Evolutionary conservation across 2,113 vertebrate species (phyloP).

Genomic region (Pelecanoides urinatrix): DNA sequence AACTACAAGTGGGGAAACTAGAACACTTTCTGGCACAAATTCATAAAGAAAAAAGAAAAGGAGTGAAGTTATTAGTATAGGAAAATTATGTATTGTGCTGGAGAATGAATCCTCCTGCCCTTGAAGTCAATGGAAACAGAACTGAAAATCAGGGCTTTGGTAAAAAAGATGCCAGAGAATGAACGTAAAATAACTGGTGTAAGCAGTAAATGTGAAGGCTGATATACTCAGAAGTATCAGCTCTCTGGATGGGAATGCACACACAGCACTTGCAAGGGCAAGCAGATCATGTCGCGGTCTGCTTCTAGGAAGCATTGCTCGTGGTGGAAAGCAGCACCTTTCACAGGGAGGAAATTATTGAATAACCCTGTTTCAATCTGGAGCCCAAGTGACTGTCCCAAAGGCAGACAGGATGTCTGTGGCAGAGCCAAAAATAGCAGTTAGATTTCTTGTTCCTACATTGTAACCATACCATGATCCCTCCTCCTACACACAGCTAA

Average conservation of each 20-base stretch:
- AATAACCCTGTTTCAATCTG: not conserved
- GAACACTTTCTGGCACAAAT: not conserved
- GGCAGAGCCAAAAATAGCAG: constrained; percentile 21
- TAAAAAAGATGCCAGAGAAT: not conserved
- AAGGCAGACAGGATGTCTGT: constrained; percentile 14
- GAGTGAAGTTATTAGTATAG: not conserved
- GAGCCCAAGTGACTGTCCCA: not conserved
- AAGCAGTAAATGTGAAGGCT: not conserved
- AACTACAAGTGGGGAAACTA: not conserved
- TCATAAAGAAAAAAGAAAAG: not conserved
- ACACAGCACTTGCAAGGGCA: not conserved
- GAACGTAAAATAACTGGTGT: not conserved
- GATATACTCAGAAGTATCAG: not conserved
- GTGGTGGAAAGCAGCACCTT: not conserved
- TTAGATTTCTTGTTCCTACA: not conserved
- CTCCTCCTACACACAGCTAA: not conserved
- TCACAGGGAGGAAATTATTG: not conserved
- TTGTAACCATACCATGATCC: not conserved
- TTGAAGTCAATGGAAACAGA: constrained; percentile 5
- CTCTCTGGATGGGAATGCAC: not conserved
- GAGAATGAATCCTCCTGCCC: not conserved
- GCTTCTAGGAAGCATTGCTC: not conserved
- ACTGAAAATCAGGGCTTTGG: not conserved
- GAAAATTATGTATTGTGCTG: not conserved
- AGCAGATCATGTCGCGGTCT: not conserved